Conservation (phyloP, 2,888 invertebrate genomes). For the Sthenelais limicola region DNA sequence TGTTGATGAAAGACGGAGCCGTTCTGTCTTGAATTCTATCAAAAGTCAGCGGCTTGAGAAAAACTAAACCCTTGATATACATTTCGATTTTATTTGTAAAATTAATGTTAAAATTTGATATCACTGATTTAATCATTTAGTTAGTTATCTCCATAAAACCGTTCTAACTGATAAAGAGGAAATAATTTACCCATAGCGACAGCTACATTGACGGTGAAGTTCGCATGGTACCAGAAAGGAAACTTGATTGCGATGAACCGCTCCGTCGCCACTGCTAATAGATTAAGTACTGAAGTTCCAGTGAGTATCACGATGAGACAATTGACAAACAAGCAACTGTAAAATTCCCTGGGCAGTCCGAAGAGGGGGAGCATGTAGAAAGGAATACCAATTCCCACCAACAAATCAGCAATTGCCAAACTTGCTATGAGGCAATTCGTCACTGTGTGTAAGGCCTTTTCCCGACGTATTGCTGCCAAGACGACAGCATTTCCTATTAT, state of each 20-base stretch:
- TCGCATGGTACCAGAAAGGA: slow-evolving; percentile 38
- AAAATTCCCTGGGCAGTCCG: slow-evolving; percentile 35
- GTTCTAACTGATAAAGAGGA: not conserved
- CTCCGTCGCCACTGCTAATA: slow-evolving; percentile 35
- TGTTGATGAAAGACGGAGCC: too few species aligned
- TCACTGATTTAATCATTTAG: not conserved
- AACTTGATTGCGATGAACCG: slow-evolving; percentile 41
- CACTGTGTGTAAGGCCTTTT: slow-evolving; percentile 21
- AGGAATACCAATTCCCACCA: slow-evolving; percentile 40
- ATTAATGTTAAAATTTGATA: not conserved
- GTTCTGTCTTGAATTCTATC: too few species aligned
- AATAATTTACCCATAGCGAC: not conserved
- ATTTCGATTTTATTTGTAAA: not conserved
- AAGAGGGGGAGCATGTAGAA: slow-evolving; percentile 13
- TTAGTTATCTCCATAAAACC: not conserved
- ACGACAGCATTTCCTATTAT: slow-evolving; percentile 44
- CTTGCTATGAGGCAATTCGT: slow-evolving; percentile 38
- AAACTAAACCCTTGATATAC: not conserved
- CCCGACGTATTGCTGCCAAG: slow-evolving; percentile 31
- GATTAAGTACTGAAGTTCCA: slow-evolving; percentile 15
- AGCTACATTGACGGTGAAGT: slow-evolving; percentile 29
- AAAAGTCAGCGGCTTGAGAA: too few species aligned
- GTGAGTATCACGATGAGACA: slow-evolving; percentile 38
- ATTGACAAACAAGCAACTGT: slow-evolving; percentile 38
- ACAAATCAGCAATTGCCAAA: slow-evolving; percentile 34